Evolutionary conservation across 1,140 invertebrate species (phyloP).

Genomic region (Matsumurasca onukii): DNA sequence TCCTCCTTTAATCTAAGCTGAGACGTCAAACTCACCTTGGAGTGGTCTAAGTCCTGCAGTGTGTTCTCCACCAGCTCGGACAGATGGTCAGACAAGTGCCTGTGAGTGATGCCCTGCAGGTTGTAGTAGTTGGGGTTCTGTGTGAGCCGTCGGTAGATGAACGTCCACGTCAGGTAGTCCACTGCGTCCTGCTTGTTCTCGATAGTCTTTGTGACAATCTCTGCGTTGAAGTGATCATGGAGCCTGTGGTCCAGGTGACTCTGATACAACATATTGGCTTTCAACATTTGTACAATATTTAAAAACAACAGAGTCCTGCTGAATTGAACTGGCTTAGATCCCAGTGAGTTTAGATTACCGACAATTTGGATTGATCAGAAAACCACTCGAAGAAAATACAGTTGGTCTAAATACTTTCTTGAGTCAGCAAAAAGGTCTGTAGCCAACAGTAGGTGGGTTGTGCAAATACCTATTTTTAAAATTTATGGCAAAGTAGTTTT

Average conservation of each 20-base stretch:
- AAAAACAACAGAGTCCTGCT: no score
- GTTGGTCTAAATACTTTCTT: no score
- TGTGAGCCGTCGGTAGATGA: conserved; percentile 93
- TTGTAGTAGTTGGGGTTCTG: conserved; percentile 99
- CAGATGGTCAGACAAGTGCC: conserved; percentile 96
- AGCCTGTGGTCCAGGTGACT: conserved; percentile 95
- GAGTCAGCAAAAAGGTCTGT: no score
- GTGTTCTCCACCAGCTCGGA: conserved; percentile 98
- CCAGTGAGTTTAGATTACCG: no score
- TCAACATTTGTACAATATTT: no score
- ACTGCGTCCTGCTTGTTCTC: conserved; percentile 99
- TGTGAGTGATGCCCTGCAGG: conserved; percentile 93
- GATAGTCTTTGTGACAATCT: conserved; percentile 99
- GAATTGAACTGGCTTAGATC: no score
- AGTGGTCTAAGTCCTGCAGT: conserved; percentile 92
- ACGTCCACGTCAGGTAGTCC: conserved; percentile 99
- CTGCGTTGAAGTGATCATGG: conserved; percentile 99
- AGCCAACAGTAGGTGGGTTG: no score
- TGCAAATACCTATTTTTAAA: no score
- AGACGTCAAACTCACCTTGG: conserved; percentile 59
- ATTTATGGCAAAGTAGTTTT: no score
- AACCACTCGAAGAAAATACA: no score
- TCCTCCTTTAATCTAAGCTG: no score
- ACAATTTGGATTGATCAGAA: no score
- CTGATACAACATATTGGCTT: conserved; percentile 49